Conservation (phyloP, 2,888 invertebrate species). For the Watsonalla cultraria region DNA sequence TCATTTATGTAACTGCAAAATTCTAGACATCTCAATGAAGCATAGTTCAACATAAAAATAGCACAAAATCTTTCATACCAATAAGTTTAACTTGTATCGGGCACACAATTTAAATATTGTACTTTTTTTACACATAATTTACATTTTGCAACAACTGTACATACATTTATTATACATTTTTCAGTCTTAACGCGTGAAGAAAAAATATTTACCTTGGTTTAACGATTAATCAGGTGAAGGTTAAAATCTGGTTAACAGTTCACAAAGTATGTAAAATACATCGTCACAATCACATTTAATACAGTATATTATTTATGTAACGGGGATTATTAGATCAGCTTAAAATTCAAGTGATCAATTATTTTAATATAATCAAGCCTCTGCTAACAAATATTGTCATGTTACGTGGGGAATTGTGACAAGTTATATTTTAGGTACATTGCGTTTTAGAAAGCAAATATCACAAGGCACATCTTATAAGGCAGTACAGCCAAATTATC, state of each 20-base stretch:
- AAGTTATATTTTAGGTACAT: slow-evolving; percentile 44
- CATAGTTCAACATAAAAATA: slow-evolving; percentile 12
- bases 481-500: slow-evolving; percentile 36
- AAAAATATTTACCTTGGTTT: slow-evolving; percentile 26
- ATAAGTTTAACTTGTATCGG: slow-evolving; percentile 32
- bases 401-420: slow-evolving; percentile 26
- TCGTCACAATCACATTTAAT: slow-evolving; percentile 34
- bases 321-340: neutral
- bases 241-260: neutral
- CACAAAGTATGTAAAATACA: slow-evolving; percentile 30
- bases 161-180: slow-evolving; percentile 48
- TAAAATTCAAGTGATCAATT: neutral
- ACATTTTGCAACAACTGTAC: slow-evolving; percentile 57
- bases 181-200: slow-evolving; percentile 57
- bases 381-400: neutral
- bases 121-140: slow-evolving; percentile 59
- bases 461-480: slow-evolving; percentile 58
- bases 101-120: slow-evolving; percentile 51
- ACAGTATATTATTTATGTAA: neutral
- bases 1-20: slow-evolving; percentile 13
- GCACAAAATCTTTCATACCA: slow-evolving; percentile 27
- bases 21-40: slow-evolving; percentile 20
- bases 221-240: slow-evolving; percentile 6
- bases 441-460: slow-evolving; percentile 21
- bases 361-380: neutral